These are phyloP conservation scores for Psilopogon haemacephalus DNA, from an alignment of 2,113 vertebrate genomes.

Conservation along the genomic window DNA sequence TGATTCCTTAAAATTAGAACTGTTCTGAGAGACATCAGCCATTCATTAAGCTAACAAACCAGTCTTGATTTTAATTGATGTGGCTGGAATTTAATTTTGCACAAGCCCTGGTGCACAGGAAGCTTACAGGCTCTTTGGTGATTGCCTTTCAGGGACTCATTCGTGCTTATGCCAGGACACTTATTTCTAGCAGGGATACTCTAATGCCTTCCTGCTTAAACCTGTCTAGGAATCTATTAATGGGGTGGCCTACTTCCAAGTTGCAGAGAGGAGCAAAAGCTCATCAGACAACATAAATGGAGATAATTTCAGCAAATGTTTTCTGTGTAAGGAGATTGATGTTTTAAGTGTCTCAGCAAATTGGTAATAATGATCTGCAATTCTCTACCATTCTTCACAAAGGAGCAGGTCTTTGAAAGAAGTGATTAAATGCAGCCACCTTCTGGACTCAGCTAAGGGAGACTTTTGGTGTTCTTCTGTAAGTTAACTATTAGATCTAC, in stretches of 20 bases:
- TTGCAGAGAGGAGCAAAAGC: slow-evolving; percentile 18
- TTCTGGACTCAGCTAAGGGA: neutral
- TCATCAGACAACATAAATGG: slow-evolving; percentile 22
- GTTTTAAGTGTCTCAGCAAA: slow-evolving; percentile 49
- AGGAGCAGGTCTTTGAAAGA: neutral
- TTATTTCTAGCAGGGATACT: neutral
- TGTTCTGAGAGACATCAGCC: neutral
- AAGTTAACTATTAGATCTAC: neutral
- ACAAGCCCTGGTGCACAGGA: neutral
- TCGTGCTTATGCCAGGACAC: neutral
- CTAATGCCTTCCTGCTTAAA: slow-evolving; percentile 16
- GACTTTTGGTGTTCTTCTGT: neutral
- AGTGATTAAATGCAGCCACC: slow-evolving; percentile 14
- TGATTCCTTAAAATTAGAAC: neutral
- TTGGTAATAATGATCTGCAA: slow-evolving; percentile 35
- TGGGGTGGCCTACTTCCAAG: neutral
- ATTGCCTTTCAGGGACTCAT: neutral
- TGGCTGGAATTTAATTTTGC: slow-evolving; percentile 25
- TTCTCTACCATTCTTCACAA: slow-evolving; percentile 31
- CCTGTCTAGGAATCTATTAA: slow-evolving; percentile 10
- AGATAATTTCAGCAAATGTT: slow-evolving; percentile 43
- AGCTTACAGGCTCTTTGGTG: neutral
- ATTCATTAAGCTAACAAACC: slow-evolving; percentile 18
- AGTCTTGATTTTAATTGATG: slow-evolving; percentile 24
- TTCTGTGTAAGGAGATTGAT: slow-evolving; percentile 29